Percentiles rank a stretch among this genome's conserved stretches.
These are phyloP conservation scores for Eospalax fontanierii DNA, from an alignment of 2,797 vertebrate species.

Conservation along the genomic window DNA sequence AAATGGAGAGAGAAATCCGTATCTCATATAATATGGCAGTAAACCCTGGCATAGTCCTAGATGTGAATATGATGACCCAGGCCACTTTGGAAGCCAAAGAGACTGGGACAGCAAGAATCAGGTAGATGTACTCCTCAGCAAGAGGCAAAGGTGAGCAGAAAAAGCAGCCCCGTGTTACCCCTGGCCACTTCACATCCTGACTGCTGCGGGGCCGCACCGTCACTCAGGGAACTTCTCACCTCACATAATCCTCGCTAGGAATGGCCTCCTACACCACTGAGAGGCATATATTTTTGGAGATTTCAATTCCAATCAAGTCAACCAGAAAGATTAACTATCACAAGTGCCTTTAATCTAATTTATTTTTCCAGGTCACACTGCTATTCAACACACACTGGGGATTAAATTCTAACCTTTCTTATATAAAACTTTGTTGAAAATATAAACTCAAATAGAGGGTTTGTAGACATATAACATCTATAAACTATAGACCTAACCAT, in stretches of 20 bases:
- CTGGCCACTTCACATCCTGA: too few species aligned
- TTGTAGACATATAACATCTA: neutral
- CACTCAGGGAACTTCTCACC: neutral
- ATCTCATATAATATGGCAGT: neutral
- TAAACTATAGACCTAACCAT: neutral
- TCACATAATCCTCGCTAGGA: neutral
- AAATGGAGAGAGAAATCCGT: neutral
- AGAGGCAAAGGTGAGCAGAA: neutral
- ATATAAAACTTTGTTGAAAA: neutral
- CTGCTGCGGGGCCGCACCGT: too few species aligned
- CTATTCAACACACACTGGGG: neutral
- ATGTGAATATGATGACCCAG: neutral
- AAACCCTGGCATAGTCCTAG: neutral
- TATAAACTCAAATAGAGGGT: neutral
- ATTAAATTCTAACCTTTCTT: conserved; percentile 54
- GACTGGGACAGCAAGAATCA: neutral
- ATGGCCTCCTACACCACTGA: neutral
- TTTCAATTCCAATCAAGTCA: neutral
- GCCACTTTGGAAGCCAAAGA: neutral
- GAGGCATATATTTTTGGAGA: neutral
- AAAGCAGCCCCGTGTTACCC: neutral
- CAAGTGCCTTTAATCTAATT: neutral
- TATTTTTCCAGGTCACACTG: neutral
- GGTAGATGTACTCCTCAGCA: neutral
- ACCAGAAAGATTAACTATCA: neutral